These are phyloP conservation scores for Corydoras maculifer DNA, from an alignment of 2,113 vertebrate genomes.

Conservation along the genomic window DNA sequence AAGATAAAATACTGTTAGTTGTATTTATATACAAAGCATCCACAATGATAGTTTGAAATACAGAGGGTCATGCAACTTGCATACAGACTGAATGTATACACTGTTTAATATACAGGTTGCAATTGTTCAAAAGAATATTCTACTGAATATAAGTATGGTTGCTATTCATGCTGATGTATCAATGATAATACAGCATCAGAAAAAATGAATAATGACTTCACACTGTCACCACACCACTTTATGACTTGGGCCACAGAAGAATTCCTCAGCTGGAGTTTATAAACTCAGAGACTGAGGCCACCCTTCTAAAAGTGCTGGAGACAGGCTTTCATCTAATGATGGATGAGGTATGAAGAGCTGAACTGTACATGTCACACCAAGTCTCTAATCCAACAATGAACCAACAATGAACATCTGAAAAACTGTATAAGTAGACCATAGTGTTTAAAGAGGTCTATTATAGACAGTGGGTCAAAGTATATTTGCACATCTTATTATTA, in stretches of 20 bases:
- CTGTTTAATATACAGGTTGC: neutral
- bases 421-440: neutral
- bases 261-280: slow-evolving; percentile 41
- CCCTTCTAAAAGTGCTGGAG: slow-evolving; percentile 15
- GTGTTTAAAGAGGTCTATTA: neutral
- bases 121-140: too few relatives aligned
- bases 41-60: too few relatives aligned
- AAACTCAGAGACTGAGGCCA: slow-evolving; percentile 19
- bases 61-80: too few relatives aligned
- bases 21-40: too few relatives aligned
- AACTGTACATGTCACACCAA: neutral
- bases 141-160: too few relatives aligned
- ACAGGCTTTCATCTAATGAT: slow-evolving; percentile 20
- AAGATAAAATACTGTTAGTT: too few relatives aligned
- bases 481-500: too few relatives aligned
- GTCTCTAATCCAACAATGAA: neutral
- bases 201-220: slow-evolving; percentile 21
- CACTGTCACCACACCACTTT: neutral
- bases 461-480: neutral
- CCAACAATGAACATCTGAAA: neutral
- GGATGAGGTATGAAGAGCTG: slow-evolving; percentile 23
- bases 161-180: neutral
- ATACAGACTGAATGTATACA: too few relatives aligned
- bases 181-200: slow-evolving; percentile 2
- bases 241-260: slow-evolving; percentile 1